Evolutionary conservation across 2,888 invertebrate genomes (phyloP).

Genomic region (Phyllotreta striolata): DNA sequence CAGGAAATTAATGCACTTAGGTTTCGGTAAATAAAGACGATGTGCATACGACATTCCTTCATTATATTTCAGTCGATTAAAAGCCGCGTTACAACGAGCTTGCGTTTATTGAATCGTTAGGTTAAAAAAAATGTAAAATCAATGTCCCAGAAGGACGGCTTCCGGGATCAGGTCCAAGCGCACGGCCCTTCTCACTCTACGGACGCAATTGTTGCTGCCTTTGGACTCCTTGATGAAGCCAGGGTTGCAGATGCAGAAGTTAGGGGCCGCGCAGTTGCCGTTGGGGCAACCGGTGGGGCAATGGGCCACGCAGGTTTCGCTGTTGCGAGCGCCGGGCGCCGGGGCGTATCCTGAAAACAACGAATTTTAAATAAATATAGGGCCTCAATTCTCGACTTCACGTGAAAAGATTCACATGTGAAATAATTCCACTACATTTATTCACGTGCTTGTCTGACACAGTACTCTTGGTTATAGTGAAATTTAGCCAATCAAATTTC

Average conservation of each 20-base stretch:
- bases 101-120: too few relatives aligned
- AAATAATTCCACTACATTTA: too few relatives aligned
- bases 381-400: too few relatives aligned
- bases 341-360: constrained; percentile 56
- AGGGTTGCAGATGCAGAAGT: constrained; percentile 76
- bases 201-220: constrained; percentile 70
- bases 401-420: too few relatives aligned
- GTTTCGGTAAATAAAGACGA: too few relatives aligned
- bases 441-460: not conserved
- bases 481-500: too few relatives aligned
- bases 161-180: constrained; percentile 57
- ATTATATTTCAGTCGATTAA: too few relatives aligned
- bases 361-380: constrained; percentile 13
- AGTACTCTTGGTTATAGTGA: not conserved
- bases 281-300: constrained; percentile 78
- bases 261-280: constrained; percentile 76
- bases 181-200: constrained; percentile 59
- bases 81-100: too few relatives aligned
- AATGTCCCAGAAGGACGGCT: constrained; percentile 44
- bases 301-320: constrained; percentile 63
- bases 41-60: too few relatives aligned
- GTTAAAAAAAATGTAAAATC: constrained; percentile 17
- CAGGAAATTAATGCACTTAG: constrained; percentile 64
- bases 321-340: constrained; percentile 52
- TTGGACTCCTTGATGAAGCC: constrained; percentile 74